Evolutionary conservation across 2,113 vertebrate genomes (phyloP), one percentile per base, ranked within the genome.

Genomic region (Eidolon helvum): DNA sequence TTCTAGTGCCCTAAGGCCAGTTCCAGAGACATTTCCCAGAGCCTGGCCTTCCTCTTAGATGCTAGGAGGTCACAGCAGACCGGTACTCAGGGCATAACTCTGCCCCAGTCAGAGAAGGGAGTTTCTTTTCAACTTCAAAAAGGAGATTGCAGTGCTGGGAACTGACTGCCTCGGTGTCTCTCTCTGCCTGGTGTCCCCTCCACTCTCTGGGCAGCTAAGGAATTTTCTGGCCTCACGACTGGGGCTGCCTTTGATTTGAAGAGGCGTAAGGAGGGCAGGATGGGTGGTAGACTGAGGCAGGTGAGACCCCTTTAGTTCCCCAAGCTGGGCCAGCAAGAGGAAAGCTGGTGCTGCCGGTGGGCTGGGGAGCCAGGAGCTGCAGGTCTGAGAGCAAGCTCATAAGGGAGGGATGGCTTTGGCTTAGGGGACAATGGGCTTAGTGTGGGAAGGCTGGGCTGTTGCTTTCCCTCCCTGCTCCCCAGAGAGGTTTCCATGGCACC

Each of bases 401-500:
- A 12, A 80, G 45, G n/a, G 40, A 10, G 19, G 18, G 43, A 75
- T 2, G 0, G 53, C 80, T 88, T 33, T 2, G 0, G 53, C 80
- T 88, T 33, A 21, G 43, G 18, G n/a, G 38, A 98, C 95, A 96
- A 94, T 85, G 84, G 71, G 75, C 59, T 92, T 22, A 95, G 80
- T 96, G 92, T 97, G 84, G 33, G 90, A 80, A 75, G 21, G 16
- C 65, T 78, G 66, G 24, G 30, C 45, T 53, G 57, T 75, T 91
- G 50, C 53, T 84, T 53, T 75, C 35, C 14, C 50, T 95, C 59
- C 53, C 40, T 57, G 40, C 79, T 92, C 75, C 65, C 72, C 24
- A 19, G 45, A 94, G 79, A 85, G 38, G 94, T 97, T 96, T 96
- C 92, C 92, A 94, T 95, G 88, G 94, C 28, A 61, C 28, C 59